Base-by-base conservation (phyloP, 92 coral and sea anemone species). In the Bergia puertoricense region DNA sequence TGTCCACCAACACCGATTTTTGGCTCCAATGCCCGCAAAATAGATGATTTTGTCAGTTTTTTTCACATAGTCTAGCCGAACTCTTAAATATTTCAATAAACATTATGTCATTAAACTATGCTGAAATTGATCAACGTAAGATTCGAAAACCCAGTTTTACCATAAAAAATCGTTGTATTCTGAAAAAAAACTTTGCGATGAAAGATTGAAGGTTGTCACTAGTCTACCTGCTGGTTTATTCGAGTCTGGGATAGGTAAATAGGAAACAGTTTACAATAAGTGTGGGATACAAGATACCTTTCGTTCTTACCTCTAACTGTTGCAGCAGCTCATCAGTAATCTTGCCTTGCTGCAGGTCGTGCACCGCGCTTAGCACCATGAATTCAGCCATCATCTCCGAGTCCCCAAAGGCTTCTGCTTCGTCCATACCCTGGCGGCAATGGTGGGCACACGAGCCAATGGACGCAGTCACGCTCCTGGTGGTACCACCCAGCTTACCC, bases 361-460 rank as follows among this genome's bases (percentile, higher is more conserved):
- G 89, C 68, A 95, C 91, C 36, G 93, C 89, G 20, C 77, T 92
- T 36, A 91, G 74, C 71, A 97, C 80, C 22, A 89, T 85, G 46
- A 97, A 94, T 90, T 97, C 96, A 9, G 96, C 95, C 85, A 93
- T 92, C 51, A 95, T 88, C 88, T 97, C 98, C 3, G 91, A 85
- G 83, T 97, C 96, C 44, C 98, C 98, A 86, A 97, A 97, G 38
- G 98, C 99, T 46, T 97, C 99, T 22, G 97, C 96, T 79, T 97
- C 99, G 74, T 95, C 97, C 89, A 97, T 46, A 71, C 99, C 99
- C 90, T 97, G 99, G 74, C 85, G 92, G 80, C 98, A 97, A 87
- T 97, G 99, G 68, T 95, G 99, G 0, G 90, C 85, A 86, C 98
- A 93, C 8, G 98, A 92, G 5, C 99, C 98, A 41, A 96, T 95